A percentile compares a stretch with the other conserved stretches of the same genome.
Conservation (phyloP, 92 coral and sea anemone genomes). For the Palythoa grandis region DNA sequence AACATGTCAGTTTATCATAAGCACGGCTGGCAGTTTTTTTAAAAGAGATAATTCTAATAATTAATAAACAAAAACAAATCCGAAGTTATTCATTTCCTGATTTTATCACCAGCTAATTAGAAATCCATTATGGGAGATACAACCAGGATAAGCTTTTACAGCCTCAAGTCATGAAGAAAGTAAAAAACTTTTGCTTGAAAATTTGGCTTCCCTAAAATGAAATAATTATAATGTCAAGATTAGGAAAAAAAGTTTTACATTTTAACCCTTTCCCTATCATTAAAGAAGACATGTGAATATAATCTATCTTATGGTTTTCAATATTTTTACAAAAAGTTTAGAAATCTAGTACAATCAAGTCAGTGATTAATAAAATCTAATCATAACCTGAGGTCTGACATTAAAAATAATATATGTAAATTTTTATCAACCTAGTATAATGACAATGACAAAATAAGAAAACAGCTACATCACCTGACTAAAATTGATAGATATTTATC, state of each 20-base stretch:
- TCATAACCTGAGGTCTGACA: no score
- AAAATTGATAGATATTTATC: background rate
- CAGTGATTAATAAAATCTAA: no score
- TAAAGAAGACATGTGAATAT: background rate
- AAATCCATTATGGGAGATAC: conserved; percentile 17
- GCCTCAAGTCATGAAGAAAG: background rate
- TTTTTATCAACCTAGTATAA: no score
- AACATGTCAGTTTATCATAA: background rate
- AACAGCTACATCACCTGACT: no score
- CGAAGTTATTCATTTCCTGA: conserved; percentile 9
- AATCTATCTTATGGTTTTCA: no score
- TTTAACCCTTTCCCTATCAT: no score
- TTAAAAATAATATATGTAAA: no score
- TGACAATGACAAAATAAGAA: no score
- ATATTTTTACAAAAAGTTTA: no score
- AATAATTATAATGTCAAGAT: background rate
- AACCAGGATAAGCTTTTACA: background rate
- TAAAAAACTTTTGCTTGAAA: background rate
- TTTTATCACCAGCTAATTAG: conserved; percentile 19
- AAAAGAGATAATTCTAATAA: background rate
- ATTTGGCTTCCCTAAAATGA: background rate
- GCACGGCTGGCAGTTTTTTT: background rate
- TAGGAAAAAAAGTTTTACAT: background rate
- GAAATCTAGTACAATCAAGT: no score
- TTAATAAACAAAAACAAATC: background rate